Evolutionary conservation across 1,140 invertebrate species (phyloP), one percentile per base, ranked within the genome.

Genomic region (Papilio polytes): DNA sequence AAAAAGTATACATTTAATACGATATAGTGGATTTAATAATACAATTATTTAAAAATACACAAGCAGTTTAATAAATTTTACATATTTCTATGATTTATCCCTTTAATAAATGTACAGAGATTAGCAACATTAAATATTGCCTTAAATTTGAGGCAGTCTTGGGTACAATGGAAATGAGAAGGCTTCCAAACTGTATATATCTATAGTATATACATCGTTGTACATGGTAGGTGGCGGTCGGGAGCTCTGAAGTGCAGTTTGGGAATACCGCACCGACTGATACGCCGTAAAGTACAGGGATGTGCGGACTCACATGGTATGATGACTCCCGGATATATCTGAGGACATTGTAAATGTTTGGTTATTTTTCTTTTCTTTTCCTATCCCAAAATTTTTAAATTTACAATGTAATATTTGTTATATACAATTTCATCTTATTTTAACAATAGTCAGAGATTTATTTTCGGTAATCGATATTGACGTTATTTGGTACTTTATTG

Each of bases 211-310:
- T 82, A 83, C 72, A 59, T 72, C 51, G 74, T 73, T 46, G 74
- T 81, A 74, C 59, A 83, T 83, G 73, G 74, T 82, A 79, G 84
- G 82, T 87, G 86, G 81, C 78, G 87, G 87, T 82, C 86, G 86
- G 86, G 87, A 87, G 85, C 90, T 85, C 93, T 94, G 89, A 94
- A 94, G 93, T 94, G 93, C 93, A 94, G 91, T 94, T 94, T 90
- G 93, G 93, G 93, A 94, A 94, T 94, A 94, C 91, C 90, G 92
- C 89, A 94, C 88, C 90, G 88, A 88, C 93, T 94, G 93, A 94
- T 94, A 94, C 88, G 88, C 85, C 86, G 89, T 93, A 93, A 94
- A 92, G 87, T 91, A 92, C 86, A 81, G 81, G 77, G 81, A 59
- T 76, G 51, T 78, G 31, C 70, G 72, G 70, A 53, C 13, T 13